A percentile compares a stretch with the other conserved stretches of the same genome.
Evolutionary conservation across 2,113 vertebrate species (phyloP).

Genomic region (Aegithalos caudatus): DNA sequence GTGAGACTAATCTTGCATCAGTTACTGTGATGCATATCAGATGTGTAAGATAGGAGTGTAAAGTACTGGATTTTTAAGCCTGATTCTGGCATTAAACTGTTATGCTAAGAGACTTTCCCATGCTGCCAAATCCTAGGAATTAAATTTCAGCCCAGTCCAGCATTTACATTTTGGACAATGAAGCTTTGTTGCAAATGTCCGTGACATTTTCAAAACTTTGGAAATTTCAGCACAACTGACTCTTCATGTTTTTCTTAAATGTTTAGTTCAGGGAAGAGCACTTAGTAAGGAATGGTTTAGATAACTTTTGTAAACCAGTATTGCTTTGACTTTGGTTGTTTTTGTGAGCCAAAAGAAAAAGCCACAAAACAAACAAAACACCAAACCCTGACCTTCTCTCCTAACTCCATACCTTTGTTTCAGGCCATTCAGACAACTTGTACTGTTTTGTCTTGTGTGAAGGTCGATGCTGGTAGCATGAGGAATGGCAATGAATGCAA

Average conservation of each 20-base stretch:
- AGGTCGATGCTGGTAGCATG: neutral
- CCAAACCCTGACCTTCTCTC: neutral
- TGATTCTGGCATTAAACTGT: neutral
- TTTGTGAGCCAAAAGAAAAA: neutral
- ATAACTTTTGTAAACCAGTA: neutral
- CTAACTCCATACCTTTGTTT: neutral
- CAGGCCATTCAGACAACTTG: neutral
- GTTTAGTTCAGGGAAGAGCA: neutral
- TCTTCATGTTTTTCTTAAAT: neutral
- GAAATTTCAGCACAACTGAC: neutral
- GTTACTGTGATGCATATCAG: neutral
- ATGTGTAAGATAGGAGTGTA: neutral
- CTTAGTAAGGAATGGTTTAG: neutral
- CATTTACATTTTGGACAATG: neutral
- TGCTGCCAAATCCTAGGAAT: neutral
- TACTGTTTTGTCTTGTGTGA: neutral
- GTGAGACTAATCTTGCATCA: neutral
- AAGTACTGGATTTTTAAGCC: neutral
- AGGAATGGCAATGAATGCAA: neutral
- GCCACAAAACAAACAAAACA: neutral
- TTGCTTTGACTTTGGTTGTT: neutral
- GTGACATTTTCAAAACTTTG: neutral
- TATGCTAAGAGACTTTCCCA: neutral
- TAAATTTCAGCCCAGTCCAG: neutral
- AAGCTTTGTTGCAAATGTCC: neutral